Evolutionary conservation across 2,113 vertebrate genomes (phyloP).

Genomic region (Xenopus tropicalis): DNA sequence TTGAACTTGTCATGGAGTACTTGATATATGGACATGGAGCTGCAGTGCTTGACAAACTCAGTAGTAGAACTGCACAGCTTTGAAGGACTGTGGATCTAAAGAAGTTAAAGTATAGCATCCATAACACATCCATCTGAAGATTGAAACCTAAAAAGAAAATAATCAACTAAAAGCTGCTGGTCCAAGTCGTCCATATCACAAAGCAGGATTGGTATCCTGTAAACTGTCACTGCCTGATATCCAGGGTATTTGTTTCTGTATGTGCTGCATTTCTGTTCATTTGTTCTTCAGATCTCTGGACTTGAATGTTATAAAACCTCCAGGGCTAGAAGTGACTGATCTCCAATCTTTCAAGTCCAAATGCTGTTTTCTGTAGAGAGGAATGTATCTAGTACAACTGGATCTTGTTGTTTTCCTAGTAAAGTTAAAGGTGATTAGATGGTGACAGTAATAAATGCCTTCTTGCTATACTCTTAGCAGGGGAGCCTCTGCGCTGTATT

Average conservation of each 20-base stretch:
- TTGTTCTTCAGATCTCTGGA: not conserved
- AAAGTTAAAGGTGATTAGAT: not conserved
- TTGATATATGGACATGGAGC: slow-evolving; percentile 17
- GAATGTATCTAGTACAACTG: not conserved
- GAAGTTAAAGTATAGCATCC: not conserved
- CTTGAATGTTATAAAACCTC: not conserved
- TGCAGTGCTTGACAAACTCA: not conserved
- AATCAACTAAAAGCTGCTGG: slow-evolving; percentile 4
- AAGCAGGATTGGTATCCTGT: not conserved
- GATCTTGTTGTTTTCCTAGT: not conserved
- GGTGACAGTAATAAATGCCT: slow-evolving; percentile 11
- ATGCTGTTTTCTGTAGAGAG: slow-evolving; percentile 3
- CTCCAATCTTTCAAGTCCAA: not conserved
- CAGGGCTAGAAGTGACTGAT: not conserved
- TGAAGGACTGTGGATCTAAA: slow-evolving; percentile 18
- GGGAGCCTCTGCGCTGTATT: not conserved
- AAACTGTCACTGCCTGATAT: not conserved
- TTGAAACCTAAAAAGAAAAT: slow-evolving; percentile 8
- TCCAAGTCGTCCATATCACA: not conserved
- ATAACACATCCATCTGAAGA: not conserved
- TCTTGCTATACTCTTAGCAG: slow-evolving; percentile 2
- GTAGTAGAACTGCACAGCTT: slow-evolving; percentile 3
- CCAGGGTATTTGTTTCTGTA: slow-evolving; percentile 18
- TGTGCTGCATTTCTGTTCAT: slow-evolving; percentile 7
- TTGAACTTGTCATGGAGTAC: not conserved